These are phyloP conservation scores for Ptiloglossa arizonensis DNA, from an alignment of 1,140 invertebrate genomes.

Conservation along the genomic window DNA sequence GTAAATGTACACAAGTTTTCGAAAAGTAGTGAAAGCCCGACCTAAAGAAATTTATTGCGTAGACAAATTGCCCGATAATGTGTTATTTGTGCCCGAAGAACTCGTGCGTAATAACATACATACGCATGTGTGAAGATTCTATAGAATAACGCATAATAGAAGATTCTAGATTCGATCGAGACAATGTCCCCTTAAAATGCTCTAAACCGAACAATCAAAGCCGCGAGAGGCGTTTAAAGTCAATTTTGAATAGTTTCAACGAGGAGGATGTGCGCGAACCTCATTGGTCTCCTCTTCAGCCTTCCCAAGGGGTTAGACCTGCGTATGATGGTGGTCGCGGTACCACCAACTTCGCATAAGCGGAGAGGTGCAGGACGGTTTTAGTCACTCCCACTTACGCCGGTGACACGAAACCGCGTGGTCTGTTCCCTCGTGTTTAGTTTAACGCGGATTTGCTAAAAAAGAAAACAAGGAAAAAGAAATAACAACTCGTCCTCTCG, in stretches of 20 bases:
- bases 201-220: not conserved
- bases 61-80: no score
- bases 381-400: conserved; percentile 81
- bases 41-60: no score
- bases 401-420: conserved; percentile 76
- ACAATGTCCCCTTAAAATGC: not conserved
- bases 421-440: conserved; percentile 61
- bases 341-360: not conserved
- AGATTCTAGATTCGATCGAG: no score
- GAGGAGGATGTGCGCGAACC: not conserved
- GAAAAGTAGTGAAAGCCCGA: no score
- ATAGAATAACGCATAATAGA: no score
- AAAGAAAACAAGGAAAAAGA: no score
- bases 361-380: conserved; percentile 68
- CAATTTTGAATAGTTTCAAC: not conserved
- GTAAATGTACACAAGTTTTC: no score
- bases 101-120: no score
- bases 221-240: not conserved
- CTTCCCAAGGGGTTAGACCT: conserved; percentile 30
- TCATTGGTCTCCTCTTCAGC: conserved; percentile 20
- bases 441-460: conserved; percentile 58
- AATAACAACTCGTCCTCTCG: no score
- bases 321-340: conserved; percentile 18
- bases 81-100: no score
- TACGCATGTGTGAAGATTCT: no score